A percentile compares a stretch with the other conserved stretches of the same genome.
These are phyloP conservation scores for Physella acuta DNA, from an alignment of 1,140 invertebrate genomes.

Conservation along the genomic window DNA sequence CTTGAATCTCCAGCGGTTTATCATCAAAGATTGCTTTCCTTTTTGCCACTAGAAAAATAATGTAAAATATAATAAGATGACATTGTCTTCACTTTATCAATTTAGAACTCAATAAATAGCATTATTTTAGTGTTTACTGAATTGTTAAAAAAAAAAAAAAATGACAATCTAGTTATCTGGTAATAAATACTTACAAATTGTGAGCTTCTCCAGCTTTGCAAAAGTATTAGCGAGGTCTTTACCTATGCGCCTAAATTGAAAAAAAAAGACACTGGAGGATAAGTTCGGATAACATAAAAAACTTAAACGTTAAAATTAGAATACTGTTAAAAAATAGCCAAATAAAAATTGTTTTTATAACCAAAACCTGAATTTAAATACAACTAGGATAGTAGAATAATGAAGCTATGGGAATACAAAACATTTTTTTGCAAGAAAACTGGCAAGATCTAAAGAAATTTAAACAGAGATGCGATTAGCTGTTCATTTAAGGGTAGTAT, in stretches of 20 bases:
- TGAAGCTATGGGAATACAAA: too few relatives aligned
- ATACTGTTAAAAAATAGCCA: not conserved
- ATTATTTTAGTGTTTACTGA: not conserved
- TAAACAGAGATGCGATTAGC: too few relatives aligned
- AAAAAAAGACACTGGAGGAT: not conserved
- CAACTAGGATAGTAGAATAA: too few relatives aligned
- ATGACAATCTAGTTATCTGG: not conserved
- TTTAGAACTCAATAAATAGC: not conserved
- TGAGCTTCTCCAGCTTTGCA: slow-evolving; percentile 94
- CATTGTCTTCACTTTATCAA: slow-evolving; percentile 1
- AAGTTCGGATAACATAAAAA: not conserved
- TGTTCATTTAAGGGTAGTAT: too few relatives aligned
- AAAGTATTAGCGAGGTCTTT: slow-evolving; percentile 94
- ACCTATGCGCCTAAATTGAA: slow-evolving; percentile 78
- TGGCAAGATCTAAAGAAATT: too few relatives aligned
- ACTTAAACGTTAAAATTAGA: not conserved
- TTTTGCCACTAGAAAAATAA: slow-evolving; percentile 78
- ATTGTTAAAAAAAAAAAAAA: not conserved
- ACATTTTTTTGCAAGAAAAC: too few relatives aligned
- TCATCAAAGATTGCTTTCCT: slow-evolving; percentile 97
- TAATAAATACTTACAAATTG: slow-evolving; percentile 74
- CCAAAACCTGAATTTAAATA: not conserved
- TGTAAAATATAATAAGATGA: not conserved
- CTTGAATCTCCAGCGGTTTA: slow-evolving; percentile 88
- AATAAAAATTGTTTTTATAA: not conserved